These are phyloP conservation scores for Euplexia lucipara DNA, from an alignment of 2,888 invertebrate species.

Conservation along the genomic window DNA sequence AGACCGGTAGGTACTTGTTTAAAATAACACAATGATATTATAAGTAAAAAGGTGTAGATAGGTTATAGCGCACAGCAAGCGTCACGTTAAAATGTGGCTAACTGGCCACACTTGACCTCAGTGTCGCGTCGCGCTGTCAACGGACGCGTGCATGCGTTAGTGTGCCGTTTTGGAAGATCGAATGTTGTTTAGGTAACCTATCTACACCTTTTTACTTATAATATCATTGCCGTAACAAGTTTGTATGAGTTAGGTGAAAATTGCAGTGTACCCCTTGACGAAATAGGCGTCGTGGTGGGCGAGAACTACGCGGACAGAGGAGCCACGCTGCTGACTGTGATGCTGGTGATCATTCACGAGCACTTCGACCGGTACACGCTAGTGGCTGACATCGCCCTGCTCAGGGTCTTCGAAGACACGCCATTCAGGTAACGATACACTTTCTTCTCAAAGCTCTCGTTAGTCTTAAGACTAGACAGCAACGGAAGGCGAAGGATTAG, in stretches of 20 bases:
- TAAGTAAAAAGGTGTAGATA: too few relatives aligned
- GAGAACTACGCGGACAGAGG: constrained; percentile 85
- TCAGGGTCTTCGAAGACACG: constrained; percentile 76
- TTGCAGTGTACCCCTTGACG: constrained; percentile 78
- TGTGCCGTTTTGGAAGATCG: too few relatives aligned
- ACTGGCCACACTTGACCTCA: too few relatives aligned
- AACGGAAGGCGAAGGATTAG: neutral
- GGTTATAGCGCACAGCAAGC: too few relatives aligned
- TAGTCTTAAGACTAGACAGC: neutral
- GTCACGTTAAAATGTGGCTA: too few relatives aligned
- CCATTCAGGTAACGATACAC: constrained; percentile 66
- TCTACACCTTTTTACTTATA: too few relatives aligned
- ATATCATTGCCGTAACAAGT: neutral
- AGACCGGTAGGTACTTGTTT: too few relatives aligned
- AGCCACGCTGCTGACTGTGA: constrained; percentile 70
- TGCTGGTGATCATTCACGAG: constrained; percentile 76
- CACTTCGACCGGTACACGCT: constrained; percentile 77
- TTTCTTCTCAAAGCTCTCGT: neutral
- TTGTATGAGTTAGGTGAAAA: neutral
- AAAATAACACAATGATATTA: too few relatives aligned
- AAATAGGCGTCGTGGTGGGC: constrained; percentile 78
- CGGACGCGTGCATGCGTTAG: too few relatives aligned
- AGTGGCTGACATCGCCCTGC: constrained; percentile 74
- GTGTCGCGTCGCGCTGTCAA: too few relatives aligned
- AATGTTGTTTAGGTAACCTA: too few relatives aligned